phyloP scores from a whole-genome alignment of 2,797 vertebrate species.

The Chaunax sp. region DNA sequence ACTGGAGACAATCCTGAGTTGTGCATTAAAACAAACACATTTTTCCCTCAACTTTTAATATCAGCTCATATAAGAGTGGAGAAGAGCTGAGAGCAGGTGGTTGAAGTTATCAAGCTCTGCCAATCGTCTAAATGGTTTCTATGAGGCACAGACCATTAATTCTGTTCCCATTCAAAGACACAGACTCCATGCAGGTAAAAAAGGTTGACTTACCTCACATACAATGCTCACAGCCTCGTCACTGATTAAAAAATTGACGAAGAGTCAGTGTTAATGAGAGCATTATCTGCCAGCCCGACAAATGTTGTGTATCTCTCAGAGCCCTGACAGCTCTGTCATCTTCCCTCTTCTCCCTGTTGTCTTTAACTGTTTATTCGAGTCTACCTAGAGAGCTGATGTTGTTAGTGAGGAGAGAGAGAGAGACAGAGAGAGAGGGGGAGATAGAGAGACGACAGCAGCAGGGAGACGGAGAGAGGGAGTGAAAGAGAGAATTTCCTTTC shows the following conservation, averaged over 20 bases:
- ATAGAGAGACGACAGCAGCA: constrained; percentile 13
- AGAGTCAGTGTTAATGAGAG: constrained; percentile 31
- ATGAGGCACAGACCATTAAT: constrained; percentile 35
- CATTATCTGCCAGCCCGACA: constrained; percentile 54
- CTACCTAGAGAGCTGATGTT: constrained; percentile 84
- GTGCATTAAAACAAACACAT: neutral
- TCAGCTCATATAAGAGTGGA: neutral
- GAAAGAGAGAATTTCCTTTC: constrained; percentile 81
- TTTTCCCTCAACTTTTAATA: constrained; percentile 24
- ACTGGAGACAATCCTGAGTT: neutral
- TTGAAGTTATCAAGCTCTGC: constrained; percentile 14
- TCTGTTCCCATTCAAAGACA: constrained; percentile 28
- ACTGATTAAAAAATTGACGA: constrained; percentile 44
- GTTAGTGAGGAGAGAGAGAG: constrained; percentile 66
- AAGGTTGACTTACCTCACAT: constrained; percentile 72
- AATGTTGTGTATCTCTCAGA: constrained; percentile 72
- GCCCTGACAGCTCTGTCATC: constrained; percentile 83
- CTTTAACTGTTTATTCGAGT: constrained; percentile 77
- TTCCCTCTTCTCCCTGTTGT: constrained; percentile 67
- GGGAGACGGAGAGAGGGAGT: constrained; percentile 28
- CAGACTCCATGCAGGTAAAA: constrained; percentile 58
- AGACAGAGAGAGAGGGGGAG: constrained; percentile 53
- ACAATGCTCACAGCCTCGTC: constrained; percentile 46
- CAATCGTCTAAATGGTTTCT: constrained; percentile 6
- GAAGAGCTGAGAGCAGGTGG: neutral